Evolutionary conservation across 2,797 vertebrate genomes (phyloP).

Genomic region (Phrynocephalus forsythii): DNA sequence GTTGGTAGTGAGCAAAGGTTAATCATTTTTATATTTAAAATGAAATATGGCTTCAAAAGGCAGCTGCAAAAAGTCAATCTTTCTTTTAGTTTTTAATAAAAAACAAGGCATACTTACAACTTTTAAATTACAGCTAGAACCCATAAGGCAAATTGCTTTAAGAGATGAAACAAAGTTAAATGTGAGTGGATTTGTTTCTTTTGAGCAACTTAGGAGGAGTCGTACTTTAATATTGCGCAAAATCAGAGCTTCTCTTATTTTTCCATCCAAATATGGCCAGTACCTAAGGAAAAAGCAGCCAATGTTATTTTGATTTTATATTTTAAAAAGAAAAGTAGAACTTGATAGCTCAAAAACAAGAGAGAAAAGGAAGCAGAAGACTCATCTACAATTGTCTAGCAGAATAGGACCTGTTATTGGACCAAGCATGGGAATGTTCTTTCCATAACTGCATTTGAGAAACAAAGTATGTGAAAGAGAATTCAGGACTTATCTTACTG

Average conservation of each 20-base stretch:
- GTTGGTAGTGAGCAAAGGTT: neutral
- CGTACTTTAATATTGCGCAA: constrained; percentile 89
- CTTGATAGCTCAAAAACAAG: neutral
- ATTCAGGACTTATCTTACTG: neutral
- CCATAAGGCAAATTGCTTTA: constrained; percentile 91
- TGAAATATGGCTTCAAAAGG: neutral
- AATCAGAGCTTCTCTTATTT: constrained; percentile 92
- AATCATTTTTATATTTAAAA: neutral
- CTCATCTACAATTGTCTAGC: neutral
- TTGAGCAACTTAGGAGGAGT: constrained; percentile 93
- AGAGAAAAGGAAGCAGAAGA: neutral
- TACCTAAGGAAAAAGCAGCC: constrained; percentile 80
- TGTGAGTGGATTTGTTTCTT: constrained; percentile 90
- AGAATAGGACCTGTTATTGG: no score
- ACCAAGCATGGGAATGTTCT: neutral
- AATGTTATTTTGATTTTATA: neutral
- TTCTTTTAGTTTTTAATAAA: constrained; percentile 15
- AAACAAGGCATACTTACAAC: constrained; percentile 83
- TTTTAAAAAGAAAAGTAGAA: neutral
- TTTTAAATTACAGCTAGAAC: constrained; percentile 92
- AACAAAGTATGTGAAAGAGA: neutral
- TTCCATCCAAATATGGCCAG: constrained; percentile 93
- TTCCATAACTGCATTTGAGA: neutral
- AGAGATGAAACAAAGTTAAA: constrained; percentile 96
- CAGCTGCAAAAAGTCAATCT: neutral